These are phyloP conservation scores for Trachops cirrhosus DNA, from an alignment of 2,797 vertebrate genomes.

Conservation along the genomic window DNA sequence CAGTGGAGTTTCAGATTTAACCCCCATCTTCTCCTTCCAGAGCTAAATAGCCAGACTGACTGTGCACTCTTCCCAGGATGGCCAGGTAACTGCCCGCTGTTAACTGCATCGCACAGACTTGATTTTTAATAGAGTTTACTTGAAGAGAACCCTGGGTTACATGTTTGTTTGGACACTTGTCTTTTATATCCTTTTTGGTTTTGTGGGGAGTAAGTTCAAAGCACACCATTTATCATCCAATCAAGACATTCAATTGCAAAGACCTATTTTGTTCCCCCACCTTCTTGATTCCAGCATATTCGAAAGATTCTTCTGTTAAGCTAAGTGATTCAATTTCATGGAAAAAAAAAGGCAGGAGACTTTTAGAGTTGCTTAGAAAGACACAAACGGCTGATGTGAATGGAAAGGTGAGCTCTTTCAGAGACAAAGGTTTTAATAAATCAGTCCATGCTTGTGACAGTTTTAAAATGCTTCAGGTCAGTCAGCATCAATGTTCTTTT, in stretches of 20 bases:
- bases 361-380: background rate
- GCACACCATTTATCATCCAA: background rate
- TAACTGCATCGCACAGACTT: background rate
- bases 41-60: background rate
- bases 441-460: background rate
- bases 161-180: background rate
- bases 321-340: background rate
- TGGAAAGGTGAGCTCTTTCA: background rate
- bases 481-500: background rate
- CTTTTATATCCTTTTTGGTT: background rate
- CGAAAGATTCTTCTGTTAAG: background rate
- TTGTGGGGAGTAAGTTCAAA: background rate
- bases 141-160: background rate
- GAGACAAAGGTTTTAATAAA: background rate
- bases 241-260: background rate
- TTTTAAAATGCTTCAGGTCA: background rate
- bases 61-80: background rate
- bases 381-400: background rate
- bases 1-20: background rate
- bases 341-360: background rate
- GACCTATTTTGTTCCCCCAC: background rate
- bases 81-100: background rate
- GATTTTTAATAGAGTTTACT: background rate
- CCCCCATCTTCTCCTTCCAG: background rate
- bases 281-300: background rate